Conservation (phyloP, 2,888 invertebrate genomes). For the Synergus laeviventris region DNA sequence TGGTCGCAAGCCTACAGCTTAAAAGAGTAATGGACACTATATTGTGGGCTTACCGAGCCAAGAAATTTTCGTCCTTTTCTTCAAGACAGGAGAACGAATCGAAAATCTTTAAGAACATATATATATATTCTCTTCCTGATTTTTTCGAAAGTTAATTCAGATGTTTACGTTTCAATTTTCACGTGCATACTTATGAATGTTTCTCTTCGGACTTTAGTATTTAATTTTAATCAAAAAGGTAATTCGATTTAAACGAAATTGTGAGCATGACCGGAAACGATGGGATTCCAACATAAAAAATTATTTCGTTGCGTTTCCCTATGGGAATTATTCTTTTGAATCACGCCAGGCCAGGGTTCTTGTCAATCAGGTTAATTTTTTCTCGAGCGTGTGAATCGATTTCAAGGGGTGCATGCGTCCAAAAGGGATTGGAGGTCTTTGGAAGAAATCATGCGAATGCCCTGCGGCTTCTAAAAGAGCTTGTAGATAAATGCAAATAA, state of each 20-base stretch:
- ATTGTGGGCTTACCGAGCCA: slow-evolving; percentile 42
- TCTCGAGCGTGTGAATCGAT: slow-evolving; percentile 33
- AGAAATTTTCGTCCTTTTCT: slow-evolving; percentile 19
- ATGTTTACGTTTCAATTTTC: neutral
- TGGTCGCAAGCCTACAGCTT: slow-evolving; percentile 46
- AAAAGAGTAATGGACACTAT: slow-evolving; percentile 53
- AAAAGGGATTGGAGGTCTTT: neutral
- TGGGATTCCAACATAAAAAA: neutral
- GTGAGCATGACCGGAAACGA: slow-evolving; percentile 23
- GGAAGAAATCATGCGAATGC: slow-evolving; percentile 33
- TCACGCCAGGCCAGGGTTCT: neutral
- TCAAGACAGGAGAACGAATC: slow-evolving; percentile 6
- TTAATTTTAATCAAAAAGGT: neutral
- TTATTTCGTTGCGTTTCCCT: slow-evolving; percentile 7
- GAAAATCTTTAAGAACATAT: neutral
- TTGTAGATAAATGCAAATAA: slow-evolving; percentile 16
- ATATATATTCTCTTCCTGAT: neutral
- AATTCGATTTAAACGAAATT: neutral
- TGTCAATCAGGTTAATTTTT: slow-evolving; percentile 14
- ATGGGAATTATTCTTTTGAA: slow-evolving; percentile 35
- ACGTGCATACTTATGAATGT: too few species aligned
- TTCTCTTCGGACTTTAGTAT: neutral
- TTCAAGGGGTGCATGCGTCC: slow-evolving; percentile 17
- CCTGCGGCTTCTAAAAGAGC: slow-evolving; percentile 7
- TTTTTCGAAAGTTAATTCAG: neutral